A percentile compares a stretch with the other conserved stretches of the same genome.
These are phyloP conservation scores for Neoarius graeffei DNA, from an alignment of 2,113 vertebrate genomes.

Conservation along the genomic window DNA sequence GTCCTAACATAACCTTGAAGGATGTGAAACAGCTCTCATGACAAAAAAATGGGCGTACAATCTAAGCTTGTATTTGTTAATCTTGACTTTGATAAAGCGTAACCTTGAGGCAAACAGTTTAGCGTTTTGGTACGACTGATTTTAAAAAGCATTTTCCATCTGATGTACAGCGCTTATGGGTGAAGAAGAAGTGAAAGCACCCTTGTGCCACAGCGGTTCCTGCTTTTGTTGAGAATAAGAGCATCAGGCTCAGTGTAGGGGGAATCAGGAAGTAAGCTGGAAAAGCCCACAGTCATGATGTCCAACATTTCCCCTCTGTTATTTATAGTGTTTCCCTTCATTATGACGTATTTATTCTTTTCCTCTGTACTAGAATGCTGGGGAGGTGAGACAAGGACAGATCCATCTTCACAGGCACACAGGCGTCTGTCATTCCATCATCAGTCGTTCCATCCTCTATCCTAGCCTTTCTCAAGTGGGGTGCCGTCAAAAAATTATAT, in stretches of 20 bases:
- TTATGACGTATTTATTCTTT: conserved; percentile 15
- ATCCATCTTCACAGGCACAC: background rate
- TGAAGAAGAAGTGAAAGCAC: conserved; percentile 45
- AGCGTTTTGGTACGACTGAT: background rate
- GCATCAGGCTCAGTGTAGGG: conserved; percentile 5
- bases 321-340: conserved; percentile 17
- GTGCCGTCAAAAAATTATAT: too few relatives aligned
- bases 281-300: conserved; percentile 21
- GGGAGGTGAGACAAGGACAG: background rate
- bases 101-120: background rate
- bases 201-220: conserved; percentile 33
- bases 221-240: conserved; percentile 37
- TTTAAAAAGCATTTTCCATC: background rate
- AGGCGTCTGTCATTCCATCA: background rate
- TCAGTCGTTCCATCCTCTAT: background rate
- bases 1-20: background rate
- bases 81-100: background rate
- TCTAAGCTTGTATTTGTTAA: background rate
- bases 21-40: background rate
- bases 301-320: conserved; percentile 25
- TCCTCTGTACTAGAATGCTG: background rate
- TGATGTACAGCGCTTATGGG: background rate
- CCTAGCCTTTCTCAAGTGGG: too few relatives aligned
- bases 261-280: conserved; percentile 40
- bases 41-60: background rate